Conservation (phyloP, 2,113 vertebrate species). For the Corydoras sp. region DNA sequence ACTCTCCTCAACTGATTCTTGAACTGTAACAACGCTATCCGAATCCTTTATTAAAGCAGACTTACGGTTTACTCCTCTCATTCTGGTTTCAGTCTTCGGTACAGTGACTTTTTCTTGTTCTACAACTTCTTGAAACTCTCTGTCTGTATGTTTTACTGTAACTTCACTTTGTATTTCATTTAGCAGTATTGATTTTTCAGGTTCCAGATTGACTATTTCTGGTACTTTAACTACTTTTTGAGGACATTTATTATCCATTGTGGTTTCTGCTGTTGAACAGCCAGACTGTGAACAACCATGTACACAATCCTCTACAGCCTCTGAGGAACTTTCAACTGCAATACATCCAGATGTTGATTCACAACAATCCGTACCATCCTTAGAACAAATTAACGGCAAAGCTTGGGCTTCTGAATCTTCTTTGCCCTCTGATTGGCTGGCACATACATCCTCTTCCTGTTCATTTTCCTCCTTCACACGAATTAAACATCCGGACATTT, state of each 20-base stretch:
- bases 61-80: too few species aligned
- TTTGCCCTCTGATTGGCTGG: conserved; percentile 23
- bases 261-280: conserved; percentile 8
- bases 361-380: not conserved
- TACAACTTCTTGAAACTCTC: too few species aligned
- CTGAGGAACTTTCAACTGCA: too few species aligned
- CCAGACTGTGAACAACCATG: conserved; percentile 6
- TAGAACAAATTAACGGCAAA: conserved; percentile 13
- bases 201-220: conserved; percentile 3
- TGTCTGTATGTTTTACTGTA: not conserved
- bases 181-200: not conserved
- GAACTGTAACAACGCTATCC: conserved; percentile 6
- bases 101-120: too few species aligned
- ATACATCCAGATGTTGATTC: not conserved
- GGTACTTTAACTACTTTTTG: not conserved
- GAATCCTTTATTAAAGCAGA: not conserved
- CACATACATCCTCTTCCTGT: conserved; percentile 24
- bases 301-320: too few species aligned
- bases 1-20: conserved; percentile 1
- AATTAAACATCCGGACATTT: conserved; percentile 62
- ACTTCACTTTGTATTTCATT: conserved; percentile 11
- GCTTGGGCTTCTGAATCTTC: conserved; percentile 28
- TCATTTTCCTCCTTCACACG: conserved; percentile 37
- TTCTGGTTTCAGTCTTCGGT: too few species aligned
- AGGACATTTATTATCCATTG: not conserved